phyloP scores from a whole-genome alignment of 2,888 invertebrate genomes.

The Standfussiana lucernea region DNA sequence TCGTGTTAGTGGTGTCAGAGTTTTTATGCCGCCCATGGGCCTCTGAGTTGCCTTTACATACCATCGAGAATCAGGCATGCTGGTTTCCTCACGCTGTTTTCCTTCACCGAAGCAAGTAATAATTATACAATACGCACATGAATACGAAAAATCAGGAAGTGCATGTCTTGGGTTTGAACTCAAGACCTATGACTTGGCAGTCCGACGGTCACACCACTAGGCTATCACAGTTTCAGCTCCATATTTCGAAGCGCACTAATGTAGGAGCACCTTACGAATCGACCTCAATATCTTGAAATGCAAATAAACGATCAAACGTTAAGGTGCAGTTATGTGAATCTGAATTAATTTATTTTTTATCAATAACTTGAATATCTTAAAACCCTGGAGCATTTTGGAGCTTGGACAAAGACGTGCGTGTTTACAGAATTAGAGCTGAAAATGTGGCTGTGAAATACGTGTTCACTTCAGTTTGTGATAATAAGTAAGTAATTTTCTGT shows the following conservation, averaged over 20 bases:
- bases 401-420: neutral
- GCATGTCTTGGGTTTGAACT: no score
- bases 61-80: no score
- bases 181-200: no score
- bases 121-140: no score
- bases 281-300: constrained; percentile 25
- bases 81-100: no score
- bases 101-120: no score
- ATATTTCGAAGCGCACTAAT: neutral
- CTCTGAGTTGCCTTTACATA: no score
- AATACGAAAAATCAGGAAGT: no score
- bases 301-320: constrained; percentile 49
- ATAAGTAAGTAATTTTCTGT: neutral
- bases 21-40: no score
- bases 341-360: constrained; percentile 7
- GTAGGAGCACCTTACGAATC: constrained; percentile 11
- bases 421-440: constrained; percentile 1
- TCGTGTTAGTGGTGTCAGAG: no score
- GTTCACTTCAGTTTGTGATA: neutral
- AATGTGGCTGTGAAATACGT: neutral
- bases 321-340: constrained; percentile 25
- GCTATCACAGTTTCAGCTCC: no score
- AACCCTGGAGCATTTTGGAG: neutral
- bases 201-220: no score
- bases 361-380: constrained; percentile 7